These are phyloP conservation scores for Orthosia cruda DNA, from an alignment of 2,888 invertebrate species.

Conservation along the genomic window DNA sequence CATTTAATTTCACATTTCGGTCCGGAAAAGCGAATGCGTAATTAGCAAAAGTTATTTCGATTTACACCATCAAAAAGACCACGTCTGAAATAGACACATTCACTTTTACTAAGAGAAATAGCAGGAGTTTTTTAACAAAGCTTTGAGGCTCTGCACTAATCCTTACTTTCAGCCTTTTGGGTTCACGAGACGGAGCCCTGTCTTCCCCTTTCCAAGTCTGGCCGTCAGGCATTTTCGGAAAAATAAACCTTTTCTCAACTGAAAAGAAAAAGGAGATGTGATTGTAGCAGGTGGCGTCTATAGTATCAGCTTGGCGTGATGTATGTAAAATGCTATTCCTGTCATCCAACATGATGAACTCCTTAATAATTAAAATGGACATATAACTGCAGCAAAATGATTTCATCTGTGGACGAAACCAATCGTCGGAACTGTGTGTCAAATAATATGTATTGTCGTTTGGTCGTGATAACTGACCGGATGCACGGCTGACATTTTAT, in stretches of 20 bases:
- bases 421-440: constrained; percentile 5
- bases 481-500: constrained; percentile 52
- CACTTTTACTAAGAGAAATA: neutral
- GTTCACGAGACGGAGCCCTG: too few relatives aligned
- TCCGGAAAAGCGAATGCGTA: neutral
- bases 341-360: neutral
- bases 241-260: neutral
- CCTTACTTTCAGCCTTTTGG: neutral
- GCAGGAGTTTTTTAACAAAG: neutral
- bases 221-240: neutral
- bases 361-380: too few relatives aligned
- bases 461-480: constrained; percentile 46
- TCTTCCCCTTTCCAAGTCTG: neutral
- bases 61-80: neutral
- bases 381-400: too few relatives aligned
- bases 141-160: neutral
- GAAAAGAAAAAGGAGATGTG: too few relatives aligned
- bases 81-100: neutral
- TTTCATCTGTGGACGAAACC: neutral
- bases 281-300: too few relatives aligned
- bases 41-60: neutral
- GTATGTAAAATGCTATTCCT: neutral
- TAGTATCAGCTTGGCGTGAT: too few relatives aligned
- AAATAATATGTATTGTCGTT: constrained; percentile 27
- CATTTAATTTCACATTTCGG: neutral